Percentiles rank a stretch among this genome's conserved stretches.
These are phyloP conservation scores for Anarrhichthys ocellatus DNA, from an alignment of 2,113 vertebrate species.

Conservation along the genomic window DNA sequence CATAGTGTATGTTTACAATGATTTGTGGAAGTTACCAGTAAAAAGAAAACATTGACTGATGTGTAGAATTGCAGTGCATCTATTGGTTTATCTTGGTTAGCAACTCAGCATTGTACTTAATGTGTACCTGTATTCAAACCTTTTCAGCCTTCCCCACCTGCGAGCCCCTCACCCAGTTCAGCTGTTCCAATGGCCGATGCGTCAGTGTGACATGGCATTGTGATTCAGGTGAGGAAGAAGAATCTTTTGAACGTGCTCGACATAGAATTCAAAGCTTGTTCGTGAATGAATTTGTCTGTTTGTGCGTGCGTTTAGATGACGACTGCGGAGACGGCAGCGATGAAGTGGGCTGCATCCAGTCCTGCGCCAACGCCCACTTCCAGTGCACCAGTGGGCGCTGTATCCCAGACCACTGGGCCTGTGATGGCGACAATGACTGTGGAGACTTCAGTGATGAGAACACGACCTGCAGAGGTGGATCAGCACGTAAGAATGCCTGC, in stretches of 20 bases:
- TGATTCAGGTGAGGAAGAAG: slow-evolving; percentile 88
- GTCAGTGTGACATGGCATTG: slow-evolving; percentile 95
- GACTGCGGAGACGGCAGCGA: slow-evolving; percentile 97
- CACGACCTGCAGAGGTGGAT: slow-evolving; percentile 88
- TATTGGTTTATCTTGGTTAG: background rate
- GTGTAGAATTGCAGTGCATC: background rate
- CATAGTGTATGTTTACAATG: background rate
- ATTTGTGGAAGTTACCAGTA: background rate
- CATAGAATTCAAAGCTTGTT: background rate
- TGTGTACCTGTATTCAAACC: background rate
- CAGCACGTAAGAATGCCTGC: slow-evolving; percentile 82
- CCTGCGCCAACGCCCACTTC: slow-evolving; percentile 91
- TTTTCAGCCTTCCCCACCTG: slow-evolving; percentile 93
- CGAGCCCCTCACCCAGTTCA: slow-evolving; percentile 91
- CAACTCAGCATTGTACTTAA: background rate
- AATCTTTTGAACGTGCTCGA: background rate
- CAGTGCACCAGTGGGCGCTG: slow-evolving; percentile 92
- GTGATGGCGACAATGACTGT: slow-evolving; percentile 98
- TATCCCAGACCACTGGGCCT: slow-evolving; percentile 93
- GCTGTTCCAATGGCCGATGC: slow-evolving; percentile 93
- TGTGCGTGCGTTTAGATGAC: slow-evolving; percentile 84
- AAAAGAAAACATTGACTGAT: background rate
- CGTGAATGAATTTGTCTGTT: background rate
- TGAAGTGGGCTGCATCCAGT: slow-evolving; percentile 89
- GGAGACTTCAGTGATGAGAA: slow-evolving; percentile 97